These are phyloP conservation scores for Bombyx mori DNA, from an alignment of 1,140 invertebrate species.

Conservation along the genomic window DNA sequence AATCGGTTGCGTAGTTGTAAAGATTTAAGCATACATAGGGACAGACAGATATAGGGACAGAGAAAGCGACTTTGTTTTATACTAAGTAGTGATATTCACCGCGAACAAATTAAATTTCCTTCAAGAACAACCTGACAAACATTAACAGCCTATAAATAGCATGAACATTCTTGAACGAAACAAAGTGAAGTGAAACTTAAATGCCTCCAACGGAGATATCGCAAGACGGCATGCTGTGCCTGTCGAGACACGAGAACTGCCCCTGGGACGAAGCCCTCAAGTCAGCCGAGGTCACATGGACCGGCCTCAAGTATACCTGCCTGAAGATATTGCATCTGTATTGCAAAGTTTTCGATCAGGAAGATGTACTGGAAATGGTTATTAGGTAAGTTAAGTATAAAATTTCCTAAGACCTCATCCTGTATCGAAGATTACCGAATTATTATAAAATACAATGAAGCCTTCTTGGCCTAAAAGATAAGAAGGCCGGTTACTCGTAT, in stretches of 20 bases:
- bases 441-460: background rate
- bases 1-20: too few species aligned
- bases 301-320: conserved; percentile 83
- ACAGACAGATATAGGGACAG: too few species aligned
- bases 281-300: conserved; percentile 77
- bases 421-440: background rate
- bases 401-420: background rate
- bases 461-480: too few species aligned
- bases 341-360: conserved; percentile 86
- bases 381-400: conserved; percentile 75
- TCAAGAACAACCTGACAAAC: too few species aligned
- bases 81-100: too few species aligned
- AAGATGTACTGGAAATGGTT: conserved; percentile 83
- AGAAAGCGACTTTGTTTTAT: too few species aligned
- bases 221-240: conserved; percentile 71
- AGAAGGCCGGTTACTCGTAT: too few species aligned
- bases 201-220: conserved; percentile 61
- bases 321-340: conserved; percentile 85
- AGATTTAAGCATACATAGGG: too few species aligned
- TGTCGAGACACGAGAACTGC: conserved; percentile 72
- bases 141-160: background rate
- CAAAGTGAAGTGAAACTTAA: conserved; percentile 31
- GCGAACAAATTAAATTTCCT: too few species aligned
- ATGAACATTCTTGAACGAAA: conserved; percentile 3
- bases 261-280: conserved; percentile 71